Conservation (phyloP, 2,113 vertebrate genomes). For the Neogale vison region DNA sequence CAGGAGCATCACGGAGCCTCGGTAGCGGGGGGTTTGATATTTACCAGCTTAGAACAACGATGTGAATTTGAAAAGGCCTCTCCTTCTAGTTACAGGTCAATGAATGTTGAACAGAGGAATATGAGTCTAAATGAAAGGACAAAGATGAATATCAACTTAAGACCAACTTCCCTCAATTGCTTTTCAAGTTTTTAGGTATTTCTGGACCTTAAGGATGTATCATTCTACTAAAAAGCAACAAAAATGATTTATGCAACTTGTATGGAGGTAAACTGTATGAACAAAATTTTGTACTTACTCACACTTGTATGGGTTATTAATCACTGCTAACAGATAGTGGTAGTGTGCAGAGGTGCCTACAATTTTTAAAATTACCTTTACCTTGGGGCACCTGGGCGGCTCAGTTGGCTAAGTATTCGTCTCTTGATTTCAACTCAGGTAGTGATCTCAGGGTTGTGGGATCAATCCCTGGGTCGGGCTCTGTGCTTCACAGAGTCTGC, state of each 20-base stretch:
- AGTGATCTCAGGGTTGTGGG: background rate
- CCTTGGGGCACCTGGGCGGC: background rate
- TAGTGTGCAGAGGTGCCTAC: background rate
- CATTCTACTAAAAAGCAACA: background rate
- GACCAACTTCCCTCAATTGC: background rate
- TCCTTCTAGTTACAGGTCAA: background rate
- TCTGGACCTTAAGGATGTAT: background rate
- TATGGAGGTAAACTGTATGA: background rate
- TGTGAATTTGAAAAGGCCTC: background rate
- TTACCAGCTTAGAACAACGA: background rate
- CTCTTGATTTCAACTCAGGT: background rate
- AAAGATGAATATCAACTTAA: background rate
- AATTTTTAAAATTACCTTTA: background rate
- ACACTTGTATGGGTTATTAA: background rate
- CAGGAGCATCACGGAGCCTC: background rate
- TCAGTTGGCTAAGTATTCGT: background rate
- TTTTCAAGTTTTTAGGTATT: background rate
- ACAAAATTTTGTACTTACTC: background rate
- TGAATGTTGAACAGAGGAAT: background rate
- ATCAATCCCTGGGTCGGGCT: background rate
- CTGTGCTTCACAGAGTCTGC: background rate
- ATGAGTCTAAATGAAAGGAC: background rate
- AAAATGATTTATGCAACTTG: background rate
- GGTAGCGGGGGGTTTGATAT: background rate
- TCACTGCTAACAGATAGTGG: background rate